Conservation (phyloP, 2,113 vertebrate genomes). For the Micronycteris hirsuta region DNA sequence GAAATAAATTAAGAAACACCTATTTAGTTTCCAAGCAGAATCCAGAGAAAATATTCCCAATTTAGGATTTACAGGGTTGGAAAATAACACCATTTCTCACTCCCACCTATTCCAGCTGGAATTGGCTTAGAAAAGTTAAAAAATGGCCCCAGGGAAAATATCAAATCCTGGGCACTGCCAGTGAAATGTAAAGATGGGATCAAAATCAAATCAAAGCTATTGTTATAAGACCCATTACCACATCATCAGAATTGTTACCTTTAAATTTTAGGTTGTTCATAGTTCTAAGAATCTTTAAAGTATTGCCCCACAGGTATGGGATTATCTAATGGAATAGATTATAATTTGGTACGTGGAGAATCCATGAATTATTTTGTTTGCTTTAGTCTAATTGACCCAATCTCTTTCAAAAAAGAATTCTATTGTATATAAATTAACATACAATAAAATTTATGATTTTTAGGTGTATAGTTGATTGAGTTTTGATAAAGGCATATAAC, state of each 20-base stretch:
- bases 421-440: not conserved
- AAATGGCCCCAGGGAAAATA: not conserved
- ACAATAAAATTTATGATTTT: not conserved
- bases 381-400: not conserved
- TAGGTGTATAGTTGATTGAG: not conserved
- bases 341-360: not conserved
- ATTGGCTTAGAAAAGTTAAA: not conserved
- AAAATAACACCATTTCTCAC: not conserved
- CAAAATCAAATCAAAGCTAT: not conserved
- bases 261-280: not conserved
- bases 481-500: not conserved
- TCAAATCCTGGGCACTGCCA: not conserved
- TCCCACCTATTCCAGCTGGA: not conserved
- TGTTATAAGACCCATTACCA: not conserved
- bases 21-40: not conserved
- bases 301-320: not conserved
- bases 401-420: not conserved
- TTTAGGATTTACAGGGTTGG: not conserved
- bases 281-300: not conserved
- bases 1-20: conserved; percentile 10
- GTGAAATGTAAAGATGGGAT: not conserved
- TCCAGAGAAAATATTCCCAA: conserved; percentile 10
- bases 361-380: not conserved
- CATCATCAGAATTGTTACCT: not conserved
- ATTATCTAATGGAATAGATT: not conserved